Evolutionary conservation across 2,113 vertebrate species (phyloP), one percentile per base, ranked within the genome.

Genomic region (Cyrtonyx montezumae): DNA sequence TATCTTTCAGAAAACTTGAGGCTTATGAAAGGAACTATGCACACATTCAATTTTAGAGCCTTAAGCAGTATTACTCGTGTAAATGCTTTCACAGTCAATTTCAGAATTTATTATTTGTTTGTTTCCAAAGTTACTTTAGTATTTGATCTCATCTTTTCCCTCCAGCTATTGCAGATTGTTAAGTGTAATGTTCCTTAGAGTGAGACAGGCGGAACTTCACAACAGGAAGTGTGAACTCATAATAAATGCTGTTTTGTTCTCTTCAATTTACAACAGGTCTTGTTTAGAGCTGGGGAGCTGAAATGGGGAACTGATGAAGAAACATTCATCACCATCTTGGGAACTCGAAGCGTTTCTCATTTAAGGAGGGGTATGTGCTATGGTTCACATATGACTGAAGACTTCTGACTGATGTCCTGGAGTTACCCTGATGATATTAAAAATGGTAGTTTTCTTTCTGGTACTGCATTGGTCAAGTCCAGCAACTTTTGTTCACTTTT

Each of bases 261-360:
- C 55, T 62, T 80, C 69, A 65, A 75, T 89, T 90, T 17, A 1
- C 84, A 25, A 73, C 97, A 99, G 99, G 98, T 98, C 59, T 94
- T 99, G 95, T 99, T 98, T 65, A 97, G 98, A 86, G 99, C 99
- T 42, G 99, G 99, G 32, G 98, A 99, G 75, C 97, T 98, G 55
- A 99, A 99, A 90, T 98, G 98, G 96, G 99, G 99, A 91, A 99
- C 99, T 0, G 99, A 99, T 76, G 99, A 99, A 97, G 99, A 99
- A 22, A 99, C 98, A 93, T 99, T 99, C 80, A 98, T 99, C 96
- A 98, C 97, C 49, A 99, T 99, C 90, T 93, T 99, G 80, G 99
- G 99, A 84, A 99, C 98, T 51, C 98, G 99, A 91, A 99, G 99
- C 3, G 4, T 94, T 21, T 97, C 98, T 84, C 99, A 99, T 87